Evolutionary conservation across 2,888 invertebrate genomes (phyloP).

Genomic region (Synanthedon formicaeformis): DNA sequence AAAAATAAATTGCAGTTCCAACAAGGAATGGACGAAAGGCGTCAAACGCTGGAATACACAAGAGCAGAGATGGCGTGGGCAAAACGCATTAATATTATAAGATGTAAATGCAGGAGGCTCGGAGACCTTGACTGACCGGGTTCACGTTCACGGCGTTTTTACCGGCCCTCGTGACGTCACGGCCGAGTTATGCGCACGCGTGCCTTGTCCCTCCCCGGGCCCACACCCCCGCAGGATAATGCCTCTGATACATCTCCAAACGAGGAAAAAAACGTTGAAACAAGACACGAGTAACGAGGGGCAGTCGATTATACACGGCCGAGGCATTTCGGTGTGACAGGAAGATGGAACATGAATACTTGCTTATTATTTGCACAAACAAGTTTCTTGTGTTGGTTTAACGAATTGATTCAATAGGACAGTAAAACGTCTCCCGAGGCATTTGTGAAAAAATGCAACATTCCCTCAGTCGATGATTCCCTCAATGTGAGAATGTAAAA

Average conservation of each 20-base stretch:
- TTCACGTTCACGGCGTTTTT: slow-evolving; percentile 63
- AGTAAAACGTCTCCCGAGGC: no score
- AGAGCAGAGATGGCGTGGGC: slow-evolving; percentile 17
- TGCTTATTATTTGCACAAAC: slow-evolving; percentile 14
- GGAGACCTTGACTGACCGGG: slow-evolving; percentile 55
- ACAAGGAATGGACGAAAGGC: no score
- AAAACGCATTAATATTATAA: slow-evolving; percentile 32
- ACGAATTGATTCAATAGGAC: no score
- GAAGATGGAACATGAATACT: slow-evolving; percentile 25
- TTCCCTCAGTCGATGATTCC: no score
- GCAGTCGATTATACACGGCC: slow-evolving; percentile 41
- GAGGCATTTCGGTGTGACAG: slow-evolving; percentile 41
- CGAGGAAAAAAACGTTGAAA: slow-evolving; percentile 46
- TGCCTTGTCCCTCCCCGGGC: slow-evolving; percentile 9
- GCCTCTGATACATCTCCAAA: slow-evolving; percentile 56
- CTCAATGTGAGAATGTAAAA: no score
- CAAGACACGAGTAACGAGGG: slow-evolving; percentile 43
- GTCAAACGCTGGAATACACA: no score
- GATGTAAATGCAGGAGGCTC: slow-evolving; percentile 43
- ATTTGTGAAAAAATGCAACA: no score
- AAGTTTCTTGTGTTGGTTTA: no score
- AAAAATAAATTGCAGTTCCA: no score
- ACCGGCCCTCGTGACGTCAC: slow-evolving; percentile 58
- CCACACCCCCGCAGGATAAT: slow-evolving; percentile 47
- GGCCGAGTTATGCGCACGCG: slow-evolving; percentile 57